phyloP scores from a whole-genome alignment of 2,113 vertebrate genomes.

The Porphyrio hochstetteri region DNA sequence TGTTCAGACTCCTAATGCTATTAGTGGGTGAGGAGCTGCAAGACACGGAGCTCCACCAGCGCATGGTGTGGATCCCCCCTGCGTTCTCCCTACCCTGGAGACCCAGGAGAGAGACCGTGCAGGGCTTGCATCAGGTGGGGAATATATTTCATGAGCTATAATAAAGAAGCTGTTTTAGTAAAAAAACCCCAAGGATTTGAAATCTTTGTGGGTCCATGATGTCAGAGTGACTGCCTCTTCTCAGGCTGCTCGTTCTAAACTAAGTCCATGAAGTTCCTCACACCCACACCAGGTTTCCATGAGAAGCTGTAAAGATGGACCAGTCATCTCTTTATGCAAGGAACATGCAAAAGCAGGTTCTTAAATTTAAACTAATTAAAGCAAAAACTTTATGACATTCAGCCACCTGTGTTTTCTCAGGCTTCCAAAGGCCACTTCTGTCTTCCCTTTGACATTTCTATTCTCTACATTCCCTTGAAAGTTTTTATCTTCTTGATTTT shows the following conservation, averaged over 20 bases:
- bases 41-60: accelerated
- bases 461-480: neutral
- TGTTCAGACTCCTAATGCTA: neutral
- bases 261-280: neutral
- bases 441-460: neutral
- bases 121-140: neutral
- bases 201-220: neutral
- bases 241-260: neutral
- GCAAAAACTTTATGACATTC: neutral
- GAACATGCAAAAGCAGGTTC: neutral
- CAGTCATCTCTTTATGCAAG: neutral
- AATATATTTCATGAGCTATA: neutral
- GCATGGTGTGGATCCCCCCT: accelerated
- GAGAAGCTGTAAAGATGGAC: neutral
- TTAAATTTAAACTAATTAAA: neutral
- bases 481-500: neutral
- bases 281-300: neutral
- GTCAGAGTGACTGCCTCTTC: neutral
- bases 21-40: neutral
- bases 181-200: neutral
- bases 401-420: neutral
- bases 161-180: neutral
- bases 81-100: neutral
- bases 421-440: neutral
- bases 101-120: too few species aligned